A percentile compares a stretch with the other conserved stretches of the same genome.
phyloP scores from a whole-genome alignment of 2,113 vertebrate species.

The Nothocercus julius region DNA sequence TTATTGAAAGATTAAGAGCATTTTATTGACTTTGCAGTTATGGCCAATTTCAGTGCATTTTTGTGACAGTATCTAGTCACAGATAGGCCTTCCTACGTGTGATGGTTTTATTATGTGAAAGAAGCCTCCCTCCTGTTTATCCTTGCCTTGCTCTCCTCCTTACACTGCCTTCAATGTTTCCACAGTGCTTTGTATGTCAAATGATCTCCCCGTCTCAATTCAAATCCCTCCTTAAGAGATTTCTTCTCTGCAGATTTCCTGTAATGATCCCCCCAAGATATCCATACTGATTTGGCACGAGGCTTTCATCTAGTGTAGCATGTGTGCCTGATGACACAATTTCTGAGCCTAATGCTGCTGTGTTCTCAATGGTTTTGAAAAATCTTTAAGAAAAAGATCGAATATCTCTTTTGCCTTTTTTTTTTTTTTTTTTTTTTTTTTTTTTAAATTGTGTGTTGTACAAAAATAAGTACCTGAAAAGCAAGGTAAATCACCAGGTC shows the following conservation, averaged over 20 bases:
- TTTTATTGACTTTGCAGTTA: constrained; percentile 70
- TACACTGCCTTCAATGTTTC: background rate
- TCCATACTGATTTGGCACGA: constrained; percentile 19
- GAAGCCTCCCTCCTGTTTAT: constrained; percentile 48
- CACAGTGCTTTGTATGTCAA: constrained; percentile 29
- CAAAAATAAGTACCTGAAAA: background rate
- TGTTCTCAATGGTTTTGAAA: background rate
- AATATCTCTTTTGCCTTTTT: background rate
- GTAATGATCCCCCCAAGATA: constrained; percentile 58
- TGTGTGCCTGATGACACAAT: background rate
- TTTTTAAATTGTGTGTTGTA: background rate
- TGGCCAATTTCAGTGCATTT: constrained; percentile 58
- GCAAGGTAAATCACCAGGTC: background rate
- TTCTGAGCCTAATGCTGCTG: constrained; percentile 18
- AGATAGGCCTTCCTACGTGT: constrained; percentile 54
- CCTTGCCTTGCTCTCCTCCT: constrained; percentile 25
- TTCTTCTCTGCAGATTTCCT: constrained; percentile 54
- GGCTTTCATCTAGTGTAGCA: constrained; percentile 18
- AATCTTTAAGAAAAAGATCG: background rate
- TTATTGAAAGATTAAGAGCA: constrained; percentile 70
- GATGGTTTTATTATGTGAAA: constrained; percentile 58
- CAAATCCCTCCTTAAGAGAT: constrained; percentile 52
- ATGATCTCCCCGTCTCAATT: background rate
- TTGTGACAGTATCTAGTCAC: constrained; percentile 48
- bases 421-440: background rate